A percentile compares a stretch with the other conserved stretches of the same genome.
phyloP scores from a whole-genome alignment of 1,140 invertebrate genomes.

The Amphibalanus amphitrite region DNA sequence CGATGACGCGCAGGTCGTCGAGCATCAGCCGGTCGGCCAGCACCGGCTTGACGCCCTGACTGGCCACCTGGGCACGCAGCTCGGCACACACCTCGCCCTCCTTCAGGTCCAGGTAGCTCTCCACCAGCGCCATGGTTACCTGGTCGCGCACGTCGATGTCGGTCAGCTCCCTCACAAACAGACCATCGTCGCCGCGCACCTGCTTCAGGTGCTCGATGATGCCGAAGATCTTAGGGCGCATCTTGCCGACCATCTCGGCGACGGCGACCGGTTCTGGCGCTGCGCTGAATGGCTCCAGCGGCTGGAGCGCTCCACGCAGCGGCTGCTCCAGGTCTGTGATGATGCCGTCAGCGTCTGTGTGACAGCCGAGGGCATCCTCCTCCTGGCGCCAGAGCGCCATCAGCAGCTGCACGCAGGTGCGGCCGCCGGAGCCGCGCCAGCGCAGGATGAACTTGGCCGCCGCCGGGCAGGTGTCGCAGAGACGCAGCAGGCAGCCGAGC shows the following conservation, averaged over 20 bases:
- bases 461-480: not conserved
- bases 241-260: not conserved
- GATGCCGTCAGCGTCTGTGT: not conserved
- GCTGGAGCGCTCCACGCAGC: not conserved
- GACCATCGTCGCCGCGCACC: not conserved
- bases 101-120: not conserved
- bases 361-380: not conserved
- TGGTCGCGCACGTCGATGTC: not conserved
- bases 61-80: not conserved
- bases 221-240: conserved; percentile 1
- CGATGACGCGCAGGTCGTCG: not conserved
- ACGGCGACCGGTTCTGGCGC: not conserved
- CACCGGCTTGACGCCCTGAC: not conserved
- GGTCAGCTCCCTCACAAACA: not conserved
- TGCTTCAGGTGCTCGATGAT: conserved; percentile 3
- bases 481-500: not conserved
- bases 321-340: not conserved
- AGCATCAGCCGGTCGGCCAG: not conserved
- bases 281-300: not conserved
- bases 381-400: not conserved
- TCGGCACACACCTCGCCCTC: not conserved
- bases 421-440: not conserved
- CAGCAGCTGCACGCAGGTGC: not conserved
- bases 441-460: not conserved
- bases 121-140: not conserved